Conservation (phyloP, 2,888 invertebrate species). For the Aporophyla lueneburgensis region DNA sequence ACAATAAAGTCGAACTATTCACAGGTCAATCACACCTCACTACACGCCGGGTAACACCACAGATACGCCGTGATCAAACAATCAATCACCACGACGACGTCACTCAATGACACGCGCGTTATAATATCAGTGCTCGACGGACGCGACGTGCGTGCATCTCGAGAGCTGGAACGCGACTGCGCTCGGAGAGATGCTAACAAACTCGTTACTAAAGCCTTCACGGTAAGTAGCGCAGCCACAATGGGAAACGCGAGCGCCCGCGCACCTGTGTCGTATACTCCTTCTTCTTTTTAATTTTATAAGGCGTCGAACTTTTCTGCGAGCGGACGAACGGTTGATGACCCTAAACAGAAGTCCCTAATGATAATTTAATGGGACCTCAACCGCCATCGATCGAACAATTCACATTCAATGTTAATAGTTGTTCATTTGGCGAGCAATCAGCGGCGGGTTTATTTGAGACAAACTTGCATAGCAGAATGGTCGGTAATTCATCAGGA, state of each 20-base stretch:
- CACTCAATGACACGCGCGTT: slow-evolving; percentile 71
- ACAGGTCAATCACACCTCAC: slow-evolving; percentile 76
- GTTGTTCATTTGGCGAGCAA: slow-evolving; percentile 63
- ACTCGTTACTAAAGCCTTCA: slow-evolving; percentile 76
- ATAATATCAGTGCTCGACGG: slow-evolving; percentile 47
- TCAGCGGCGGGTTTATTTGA: slow-evolving; percentile 62
- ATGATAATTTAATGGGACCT: slow-evolving; percentile 71
- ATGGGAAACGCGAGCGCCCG: slow-evolving; percentile 84
- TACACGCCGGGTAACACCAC: slow-evolving; percentile 71
- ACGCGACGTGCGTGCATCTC: slow-evolving; percentile 57
- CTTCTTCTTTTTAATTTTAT: slow-evolving; percentile 80
- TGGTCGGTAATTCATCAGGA: slow-evolving; percentile 73
- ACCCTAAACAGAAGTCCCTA: slow-evolving; percentile 74
- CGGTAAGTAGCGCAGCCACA: slow-evolving; percentile 79
- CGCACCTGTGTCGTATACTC: slow-evolving; percentile 84
- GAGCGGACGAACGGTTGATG: slow-evolving; percentile 80
- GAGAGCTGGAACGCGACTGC: slow-evolving; percentile 77
- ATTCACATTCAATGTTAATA: slow-evolving; percentile 72
- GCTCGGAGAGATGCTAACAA: slow-evolving; percentile 65
- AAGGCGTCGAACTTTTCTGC: slow-evolving; percentile 85
- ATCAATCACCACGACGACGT: slow-evolving; percentile 75
- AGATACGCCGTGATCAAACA: slow-evolving; percentile 70
- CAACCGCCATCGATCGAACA: slow-evolving; percentile 64
- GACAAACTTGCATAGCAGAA: slow-evolving; percentile 64
- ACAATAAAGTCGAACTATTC: slow-evolving; percentile 70